Percentiles rank a stretch among this genome's conserved stretches.
Evolutionary conservation across 2,888 invertebrate species (phyloP).

Genomic region (Alloscopus bannaensis): DNA sequence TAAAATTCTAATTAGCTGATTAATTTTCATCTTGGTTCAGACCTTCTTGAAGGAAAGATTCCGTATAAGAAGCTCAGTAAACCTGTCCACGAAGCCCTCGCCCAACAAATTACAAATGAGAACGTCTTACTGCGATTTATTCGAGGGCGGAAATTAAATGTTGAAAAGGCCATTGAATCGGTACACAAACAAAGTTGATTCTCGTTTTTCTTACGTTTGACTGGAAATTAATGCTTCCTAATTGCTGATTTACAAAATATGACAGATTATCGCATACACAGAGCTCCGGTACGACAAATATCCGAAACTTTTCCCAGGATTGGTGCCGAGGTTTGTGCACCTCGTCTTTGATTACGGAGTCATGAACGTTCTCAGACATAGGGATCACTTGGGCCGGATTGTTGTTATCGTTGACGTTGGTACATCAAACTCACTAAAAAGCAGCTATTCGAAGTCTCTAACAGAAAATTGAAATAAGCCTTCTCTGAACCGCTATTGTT

Average conservation of each 20-base stretch:
- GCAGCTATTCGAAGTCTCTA: not conserved
- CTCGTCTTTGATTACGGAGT: not conserved
- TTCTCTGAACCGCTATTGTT: not conserved
- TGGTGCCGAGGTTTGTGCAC: not conserved
- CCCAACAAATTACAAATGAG: no score
- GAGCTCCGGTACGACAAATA: not conserved
- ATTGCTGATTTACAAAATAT: no score
- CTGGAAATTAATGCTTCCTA: no score
- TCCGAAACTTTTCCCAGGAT: not conserved
- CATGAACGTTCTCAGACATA: not conserved
- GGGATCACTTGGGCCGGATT: not conserved
- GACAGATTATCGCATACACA: not conserved
- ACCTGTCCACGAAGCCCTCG: no score
- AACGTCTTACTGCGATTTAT: no score
- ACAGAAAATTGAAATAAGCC: not conserved
- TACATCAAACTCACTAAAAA: not conserved
- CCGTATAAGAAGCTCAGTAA: no score
- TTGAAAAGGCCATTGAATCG: no score
- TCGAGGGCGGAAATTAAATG: no score
- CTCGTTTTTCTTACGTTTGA: not conserved
- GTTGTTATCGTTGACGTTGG: not conserved
- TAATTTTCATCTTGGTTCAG: no score
- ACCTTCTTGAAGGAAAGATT: no score
- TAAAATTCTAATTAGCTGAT: no score
- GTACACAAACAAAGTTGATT: no score